Evolutionary conservation across 92 coral and sea anemone genomes (phyloP).

Genomic region (Desmophyllum pertusum): DNA sequence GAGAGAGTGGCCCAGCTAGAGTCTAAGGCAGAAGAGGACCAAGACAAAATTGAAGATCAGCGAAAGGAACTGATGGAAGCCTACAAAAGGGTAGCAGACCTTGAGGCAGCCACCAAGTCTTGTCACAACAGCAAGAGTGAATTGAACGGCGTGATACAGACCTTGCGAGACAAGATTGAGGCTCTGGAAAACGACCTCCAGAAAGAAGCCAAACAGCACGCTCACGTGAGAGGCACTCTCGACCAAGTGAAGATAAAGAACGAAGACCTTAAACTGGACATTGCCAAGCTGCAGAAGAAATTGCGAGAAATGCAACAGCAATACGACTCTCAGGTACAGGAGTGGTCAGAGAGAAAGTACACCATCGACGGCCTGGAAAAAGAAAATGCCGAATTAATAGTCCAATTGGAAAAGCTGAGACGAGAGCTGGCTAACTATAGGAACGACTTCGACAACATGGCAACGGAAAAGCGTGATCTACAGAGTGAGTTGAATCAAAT

Average conservation of each 20-base stretch:
- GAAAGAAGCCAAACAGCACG: constrained; percentile 94
- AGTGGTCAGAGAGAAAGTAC: constrained; percentile 91
- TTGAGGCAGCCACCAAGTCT: constrained; percentile 93
- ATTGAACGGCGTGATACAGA: constrained; percentile 83
- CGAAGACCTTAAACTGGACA: constrained; percentile 88
- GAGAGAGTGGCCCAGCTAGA: constrained; percentile 95
- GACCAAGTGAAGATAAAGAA: constrained; percentile 87
- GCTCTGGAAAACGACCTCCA: constrained; percentile 92
- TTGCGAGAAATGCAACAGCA: constrained; percentile 89
- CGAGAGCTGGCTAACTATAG: constrained; percentile 74
- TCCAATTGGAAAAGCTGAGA: constrained; percentile 81
- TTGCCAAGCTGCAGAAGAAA: constrained; percentile 91
- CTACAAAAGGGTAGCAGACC: constrained; percentile 89
- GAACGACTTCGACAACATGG: constrained; percentile 75
- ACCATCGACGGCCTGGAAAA: constrained; percentile 91
- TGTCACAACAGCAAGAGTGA: constrained; percentile 85
- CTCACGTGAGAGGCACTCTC: constrained; percentile 90
- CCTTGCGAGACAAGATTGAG: constrained; percentile 84
- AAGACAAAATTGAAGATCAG: constrained; percentile 84
- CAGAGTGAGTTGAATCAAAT: constrained; percentile 69
- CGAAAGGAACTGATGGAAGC: constrained; percentile 91
- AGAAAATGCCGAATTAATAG: constrained; percentile 70
- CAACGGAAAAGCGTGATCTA: constrained; percentile 76
- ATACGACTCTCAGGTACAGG: constrained; percentile 83
- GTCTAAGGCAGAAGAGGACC: constrained; percentile 75